Percentiles rank a stretch among this genome's conserved stretches.
These are phyloP conservation scores for Aphodius sticticus DNA, from an alignment of 2,888 invertebrate species.

Conservation along the genomic window DNA sequence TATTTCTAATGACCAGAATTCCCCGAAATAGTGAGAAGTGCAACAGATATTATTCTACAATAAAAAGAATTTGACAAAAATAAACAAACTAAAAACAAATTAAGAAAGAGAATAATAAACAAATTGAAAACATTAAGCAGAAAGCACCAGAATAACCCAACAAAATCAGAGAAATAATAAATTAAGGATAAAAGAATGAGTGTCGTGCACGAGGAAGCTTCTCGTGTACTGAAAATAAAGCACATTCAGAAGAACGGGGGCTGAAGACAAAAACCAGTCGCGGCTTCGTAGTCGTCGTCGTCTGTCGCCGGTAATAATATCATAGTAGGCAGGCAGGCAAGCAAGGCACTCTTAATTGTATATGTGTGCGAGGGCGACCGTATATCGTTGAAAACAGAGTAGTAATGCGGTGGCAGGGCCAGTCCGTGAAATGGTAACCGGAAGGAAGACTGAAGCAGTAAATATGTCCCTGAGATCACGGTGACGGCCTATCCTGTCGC, in stretches of 20 bases:
- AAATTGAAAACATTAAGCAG: no score
- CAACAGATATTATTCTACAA: no score
- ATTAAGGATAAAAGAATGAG: background rate
- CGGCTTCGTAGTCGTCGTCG: background rate
- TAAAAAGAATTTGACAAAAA: no score
- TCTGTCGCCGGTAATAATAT: background rate
- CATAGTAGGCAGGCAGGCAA: background rate
- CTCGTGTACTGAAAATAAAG: background rate
- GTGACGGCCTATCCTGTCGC: constrained; percentile 47
- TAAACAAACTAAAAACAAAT: no score
- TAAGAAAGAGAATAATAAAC: no score
- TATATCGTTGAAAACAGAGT: background rate
- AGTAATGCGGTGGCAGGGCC: background rate
- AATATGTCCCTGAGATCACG: constrained; percentile 50
- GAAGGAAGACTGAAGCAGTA: constrained; percentile 51
- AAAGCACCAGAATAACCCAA: background rate
- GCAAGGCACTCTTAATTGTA: constrained; percentile 4
- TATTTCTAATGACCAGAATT: no score
- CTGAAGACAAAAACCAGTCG: background rate
- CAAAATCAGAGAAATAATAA: background rate
- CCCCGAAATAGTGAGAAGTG: no score
- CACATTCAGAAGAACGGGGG: background rate
- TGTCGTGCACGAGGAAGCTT: background rate
- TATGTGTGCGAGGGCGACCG: background rate
- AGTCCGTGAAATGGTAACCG: constrained; percentile 37